Evolutionary conservation across 1,140 invertebrate genomes (phyloP).

Genomic region (Pseudomyrmex dendroicus): DNA sequence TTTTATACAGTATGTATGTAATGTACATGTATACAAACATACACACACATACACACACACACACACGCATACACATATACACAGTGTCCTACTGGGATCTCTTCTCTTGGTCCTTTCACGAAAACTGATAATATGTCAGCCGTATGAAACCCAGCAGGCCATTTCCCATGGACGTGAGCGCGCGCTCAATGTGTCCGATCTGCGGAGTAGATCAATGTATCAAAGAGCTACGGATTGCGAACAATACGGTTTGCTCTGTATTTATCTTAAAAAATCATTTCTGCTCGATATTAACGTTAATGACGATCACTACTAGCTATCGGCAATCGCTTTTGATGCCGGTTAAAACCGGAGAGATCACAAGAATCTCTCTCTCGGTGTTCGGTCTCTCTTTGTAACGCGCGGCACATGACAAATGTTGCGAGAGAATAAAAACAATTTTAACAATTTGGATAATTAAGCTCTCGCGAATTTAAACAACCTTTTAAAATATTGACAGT

Average conservation of each 20-base stretch:
- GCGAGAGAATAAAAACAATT: too few relatives aligned
- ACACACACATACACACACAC: too few relatives aligned
- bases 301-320: background rate
- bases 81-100: too few relatives aligned
- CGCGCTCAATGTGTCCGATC: constrained; percentile 17
- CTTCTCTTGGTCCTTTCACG: constrained; percentile 19
- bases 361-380: too few relatives aligned
- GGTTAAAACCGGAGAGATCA: background rate
- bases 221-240: constrained; percentile 37
- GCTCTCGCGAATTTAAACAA: too few relatives aligned
- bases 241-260: background rate
- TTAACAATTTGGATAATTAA: too few relatives aligned
- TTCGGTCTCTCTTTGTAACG: too few relatives aligned
- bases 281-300: background rate
- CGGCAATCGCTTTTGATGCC: background rate
- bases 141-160: constrained; percentile 38
- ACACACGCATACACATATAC: too few relatives aligned
- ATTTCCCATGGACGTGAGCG: constrained; percentile 13
- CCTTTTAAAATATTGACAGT: too few relatives aligned
- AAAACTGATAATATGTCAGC: constrained; percentile 54
- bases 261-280: background rate
- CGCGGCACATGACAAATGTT: too few relatives aligned
- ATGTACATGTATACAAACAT: too few relatives aligned
- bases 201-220: constrained; percentile 30
- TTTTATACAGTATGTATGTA: background rate